Conservation (phyloP, 2,113 vertebrate genomes). For the Anser brachyrhynchus region DNA sequence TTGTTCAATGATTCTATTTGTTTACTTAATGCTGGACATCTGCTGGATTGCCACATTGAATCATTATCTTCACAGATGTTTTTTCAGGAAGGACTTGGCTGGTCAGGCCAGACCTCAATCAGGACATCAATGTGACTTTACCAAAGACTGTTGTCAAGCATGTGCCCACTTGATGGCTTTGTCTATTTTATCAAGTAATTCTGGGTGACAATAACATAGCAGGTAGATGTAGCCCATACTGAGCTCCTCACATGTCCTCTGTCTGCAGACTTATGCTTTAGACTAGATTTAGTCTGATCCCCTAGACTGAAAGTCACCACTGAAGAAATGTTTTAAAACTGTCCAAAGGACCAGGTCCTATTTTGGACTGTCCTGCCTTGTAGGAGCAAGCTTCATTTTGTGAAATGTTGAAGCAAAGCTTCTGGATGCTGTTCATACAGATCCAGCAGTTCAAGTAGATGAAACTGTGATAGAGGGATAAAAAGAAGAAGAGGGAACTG, state of each 20-base stretch:
- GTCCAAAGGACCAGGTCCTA: not conserved
- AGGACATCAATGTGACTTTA: not conserved
- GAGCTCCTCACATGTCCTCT: not conserved
- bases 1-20: not conserved
- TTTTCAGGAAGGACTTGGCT: not conserved
- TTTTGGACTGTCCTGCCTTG: not conserved
- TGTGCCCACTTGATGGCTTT: accelerated
- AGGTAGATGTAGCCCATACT: not conserved
- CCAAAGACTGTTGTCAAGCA: not conserved
- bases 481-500: not conserved
- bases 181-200: not conserved
- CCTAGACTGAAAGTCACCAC: not conserved
- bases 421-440: not conserved
- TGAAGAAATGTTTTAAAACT: not conserved
- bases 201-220: not conserved
- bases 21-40: not conserved
- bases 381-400: not conserved
- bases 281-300: not conserved
- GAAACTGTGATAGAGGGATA: not conserved
- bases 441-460: not conserved
- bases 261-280: not conserved
- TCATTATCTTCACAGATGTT: not conserved
- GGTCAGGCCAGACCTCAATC: not conserved
- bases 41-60: not conserved
- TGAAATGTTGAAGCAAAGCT: not conserved